Evolutionary conservation across 1,140 invertebrate genomes (phyloP), one percentile per base, ranked within the genome.

Genomic region (Pantala flavescens): DNA sequence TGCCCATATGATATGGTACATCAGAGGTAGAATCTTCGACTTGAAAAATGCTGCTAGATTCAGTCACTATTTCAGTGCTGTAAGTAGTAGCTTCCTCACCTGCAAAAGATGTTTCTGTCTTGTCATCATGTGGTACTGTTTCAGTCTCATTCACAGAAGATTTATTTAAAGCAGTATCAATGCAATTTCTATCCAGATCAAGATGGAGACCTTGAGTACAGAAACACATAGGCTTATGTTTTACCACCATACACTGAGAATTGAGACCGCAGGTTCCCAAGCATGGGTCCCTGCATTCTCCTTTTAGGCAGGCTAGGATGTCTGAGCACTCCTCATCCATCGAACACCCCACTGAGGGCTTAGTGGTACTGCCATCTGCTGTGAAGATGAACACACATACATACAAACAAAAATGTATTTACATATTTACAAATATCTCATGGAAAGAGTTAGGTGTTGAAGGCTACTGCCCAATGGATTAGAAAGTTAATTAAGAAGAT

Each of bases 211-310:
- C 78, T 36, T 74, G 23, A 43, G 79, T 79, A 79, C 86, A 88
- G 78, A 78, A 81, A 79, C 87, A 88, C 77, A 83, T 81, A 63
- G 84, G 83, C 77, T 80, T 85, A 80, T 89, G 88, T 79, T 84
- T 83, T 81, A 83, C 81, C 76, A 86, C 83, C 63, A 81, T 78
- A 81, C 90, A 91, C 55, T 85, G 82, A 76, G 87, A 84, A 77
- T 85, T 84, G 75, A 82, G 80, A 73, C 86, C 88, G 84, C 89
- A 91, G 36, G 75, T 75, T 11, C 49, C 49, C 49, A 63, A 63
- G 82, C 90, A 91, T 76, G 87, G 88, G 84, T 90, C 87, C 80
- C 85, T 81, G 83, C 90, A 92, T 81, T 84, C 83, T 76, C 85
- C 85, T 77, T 84, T 83, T 79, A 88, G 83, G 84, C 90, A 91